A percentile compares a stretch with the other conserved stretches of the same genome.
These are phyloP conservation scores for Agrilus cyanescens DNA, from an alignment of 2,888 invertebrate species.

Conservation along the genomic window DNA sequence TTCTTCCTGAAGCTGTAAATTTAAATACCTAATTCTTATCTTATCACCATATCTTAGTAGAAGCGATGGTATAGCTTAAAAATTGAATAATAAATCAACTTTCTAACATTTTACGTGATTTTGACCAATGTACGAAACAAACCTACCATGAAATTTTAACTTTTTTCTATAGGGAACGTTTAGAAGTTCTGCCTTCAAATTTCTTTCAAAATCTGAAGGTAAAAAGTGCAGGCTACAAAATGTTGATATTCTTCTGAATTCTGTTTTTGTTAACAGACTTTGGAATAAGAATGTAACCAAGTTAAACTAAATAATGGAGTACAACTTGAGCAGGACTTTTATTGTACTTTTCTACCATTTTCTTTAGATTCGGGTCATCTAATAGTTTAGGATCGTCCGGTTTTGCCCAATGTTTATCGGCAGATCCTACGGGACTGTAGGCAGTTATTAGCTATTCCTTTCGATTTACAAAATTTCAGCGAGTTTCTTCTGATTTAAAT, in stretches of 20 bases:
- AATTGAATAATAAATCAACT: too few relatives aligned
- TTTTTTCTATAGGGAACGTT: slow-evolving; percentile 59
- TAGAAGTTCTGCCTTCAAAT: slow-evolving; percentile 50
- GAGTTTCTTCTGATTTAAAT: slow-evolving; percentile 44
- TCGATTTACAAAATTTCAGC: slow-evolving; percentile 55
- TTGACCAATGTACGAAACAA: too few relatives aligned
- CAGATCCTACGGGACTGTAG: slow-evolving; percentile 75
- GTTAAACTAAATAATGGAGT: slow-evolving; percentile 52
- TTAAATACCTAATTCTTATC: too few relatives aligned
- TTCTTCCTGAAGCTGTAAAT: too few relatives aligned
- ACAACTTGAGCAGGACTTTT: slow-evolving; percentile 60
- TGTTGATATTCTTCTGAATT: slow-evolving; percentile 55
- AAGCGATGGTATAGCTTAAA: too few relatives aligned
- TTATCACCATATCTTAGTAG: too few relatives aligned
- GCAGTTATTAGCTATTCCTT: slow-evolving; percentile 59
- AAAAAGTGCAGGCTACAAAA: too few relatives aligned
- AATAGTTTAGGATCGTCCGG: slow-evolving; percentile 59
- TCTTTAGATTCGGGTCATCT: slow-evolving; percentile 56
- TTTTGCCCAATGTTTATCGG: slow-evolving; percentile 57
- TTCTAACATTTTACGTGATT: too few relatives aligned
- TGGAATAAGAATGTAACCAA: slow-evolving; percentile 63
- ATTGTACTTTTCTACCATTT: slow-evolving; percentile 47
- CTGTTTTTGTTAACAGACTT: slow-evolving; percentile 65
- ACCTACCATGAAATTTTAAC: too few relatives aligned
- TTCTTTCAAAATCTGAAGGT: slow-evolving; percentile 65